These are phyloP conservation scores for Cephus pygmeus DNA, from an alignment of 2,888 invertebrate genomes.

Conservation along the genomic window DNA sequence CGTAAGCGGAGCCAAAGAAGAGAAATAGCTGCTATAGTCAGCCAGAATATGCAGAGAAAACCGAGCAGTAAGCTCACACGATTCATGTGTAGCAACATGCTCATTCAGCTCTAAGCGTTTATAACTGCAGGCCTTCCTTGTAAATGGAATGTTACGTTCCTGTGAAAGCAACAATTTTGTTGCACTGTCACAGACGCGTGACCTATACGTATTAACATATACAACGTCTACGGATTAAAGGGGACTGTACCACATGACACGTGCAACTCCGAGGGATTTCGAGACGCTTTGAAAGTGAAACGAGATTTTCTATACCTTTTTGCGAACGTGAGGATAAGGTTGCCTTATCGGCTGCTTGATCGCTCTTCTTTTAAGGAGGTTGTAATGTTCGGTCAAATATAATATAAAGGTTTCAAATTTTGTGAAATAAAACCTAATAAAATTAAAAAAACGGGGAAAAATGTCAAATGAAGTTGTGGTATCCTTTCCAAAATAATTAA, in stretches of 20 bases:
- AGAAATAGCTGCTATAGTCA: background rate
- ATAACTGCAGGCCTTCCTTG: slow-evolving; percentile 6
- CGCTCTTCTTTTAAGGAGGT: background rate
- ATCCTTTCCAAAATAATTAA: no score
- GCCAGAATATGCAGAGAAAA: background rate
- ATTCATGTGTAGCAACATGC: slow-evolving; percentile 6
- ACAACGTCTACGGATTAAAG: background rate
- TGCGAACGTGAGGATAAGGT: background rate
- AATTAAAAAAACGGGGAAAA: background rate
- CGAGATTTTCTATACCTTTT: background rate
- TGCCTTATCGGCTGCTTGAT: background rate
- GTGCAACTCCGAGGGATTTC: background rate
- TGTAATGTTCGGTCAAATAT: background rate
- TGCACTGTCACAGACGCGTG: background rate
- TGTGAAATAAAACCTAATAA: background rate
- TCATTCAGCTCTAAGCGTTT: slow-evolving; percentile 13
- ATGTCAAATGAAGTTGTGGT: no score
- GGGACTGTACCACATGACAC: background rate
- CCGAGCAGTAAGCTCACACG: background rate
- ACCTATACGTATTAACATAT: background rate
- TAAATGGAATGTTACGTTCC: slow-evolving; percentile 1
- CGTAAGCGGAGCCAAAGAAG: background rate
- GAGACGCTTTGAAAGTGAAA: background rate
- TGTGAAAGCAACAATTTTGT: background rate
- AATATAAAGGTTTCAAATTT: background rate